phyloP scores from a whole-genome alignment of 2,797 vertebrate genomes.

The Vireo griseus region DNA sequence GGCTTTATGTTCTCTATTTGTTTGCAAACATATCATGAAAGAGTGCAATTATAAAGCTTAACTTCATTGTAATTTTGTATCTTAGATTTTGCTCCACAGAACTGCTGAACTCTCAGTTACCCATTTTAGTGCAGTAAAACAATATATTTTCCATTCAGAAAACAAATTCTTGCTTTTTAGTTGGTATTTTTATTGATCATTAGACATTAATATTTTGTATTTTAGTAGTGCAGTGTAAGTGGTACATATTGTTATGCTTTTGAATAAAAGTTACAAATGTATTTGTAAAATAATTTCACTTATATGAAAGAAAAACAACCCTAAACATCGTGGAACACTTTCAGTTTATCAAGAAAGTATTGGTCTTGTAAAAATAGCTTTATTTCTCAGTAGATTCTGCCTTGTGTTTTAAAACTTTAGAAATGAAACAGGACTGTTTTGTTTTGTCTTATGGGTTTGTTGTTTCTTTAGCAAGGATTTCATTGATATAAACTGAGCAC shows the following conservation, averaged over 20 bases:
- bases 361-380: neutral
- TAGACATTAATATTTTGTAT: neutral
- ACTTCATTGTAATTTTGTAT: neutral
- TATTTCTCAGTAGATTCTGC: neutral
- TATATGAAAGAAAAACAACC: neutral
- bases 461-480: neutral
- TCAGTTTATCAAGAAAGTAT: constrained; percentile 6
- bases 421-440: neutral
- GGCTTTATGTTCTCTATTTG: constrained; percentile 17
- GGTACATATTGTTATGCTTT: neutral
- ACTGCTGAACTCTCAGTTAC: neutral
- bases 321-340: neutral
- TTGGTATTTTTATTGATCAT: neutral
- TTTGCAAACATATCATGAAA: constrained; percentile 19
- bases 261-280: constrained; percentile 11
- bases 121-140: constrained; percentile 3
- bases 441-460: neutral
- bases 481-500: constrained; percentile 46
- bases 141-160: constrained; percentile 17
- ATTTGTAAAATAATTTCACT: neutral
- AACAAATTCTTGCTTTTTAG: constrained; percentile 23
- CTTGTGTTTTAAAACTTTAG: neutral
- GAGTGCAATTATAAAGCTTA: neutral
- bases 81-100: neutral
- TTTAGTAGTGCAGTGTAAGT: neutral